Percentiles rank a stretch among this genome's conserved stretches.
Conservation (phyloP, 2,888 invertebrate genomes). For the Drosophila prostipennis region DNA sequence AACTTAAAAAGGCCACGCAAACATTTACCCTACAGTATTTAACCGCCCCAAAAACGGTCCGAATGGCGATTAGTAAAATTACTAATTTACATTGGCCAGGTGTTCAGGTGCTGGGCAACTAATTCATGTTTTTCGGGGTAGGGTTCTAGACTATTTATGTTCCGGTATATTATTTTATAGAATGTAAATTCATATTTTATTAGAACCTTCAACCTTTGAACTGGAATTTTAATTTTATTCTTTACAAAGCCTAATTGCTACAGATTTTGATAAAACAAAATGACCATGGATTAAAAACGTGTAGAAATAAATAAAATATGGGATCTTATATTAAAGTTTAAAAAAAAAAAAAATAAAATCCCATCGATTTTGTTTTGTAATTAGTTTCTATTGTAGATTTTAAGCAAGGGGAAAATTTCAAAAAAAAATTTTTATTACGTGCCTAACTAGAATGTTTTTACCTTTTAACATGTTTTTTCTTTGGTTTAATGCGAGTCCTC, state of each 20-base stretch:
- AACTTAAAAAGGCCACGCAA: conserved; percentile 11
- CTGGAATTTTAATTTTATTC: conserved; percentile 8
- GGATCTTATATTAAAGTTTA: too few relatives aligned
- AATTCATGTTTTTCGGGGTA: conserved; percentile 13
- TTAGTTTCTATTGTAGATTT: neutral
- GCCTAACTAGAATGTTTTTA: conserved; percentile 3
- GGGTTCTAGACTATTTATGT: conserved; percentile 5
- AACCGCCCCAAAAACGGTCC: conserved; percentile 3
- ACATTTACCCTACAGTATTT: conserved; percentile 16
- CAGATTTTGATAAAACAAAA: neutral
- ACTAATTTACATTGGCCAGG: conserved; percentile 40
- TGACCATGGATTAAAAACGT: neutral
- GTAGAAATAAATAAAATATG: too few relatives aligned
- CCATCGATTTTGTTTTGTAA: too few relatives aligned
- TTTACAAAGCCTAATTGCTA: neutral
- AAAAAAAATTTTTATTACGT: conserved; percentile 3
- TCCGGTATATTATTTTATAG: neutral
- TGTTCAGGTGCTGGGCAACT: conserved; percentile 21
- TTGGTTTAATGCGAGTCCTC: conserved; percentile 7
- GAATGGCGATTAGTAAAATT: conserved; percentile 40
- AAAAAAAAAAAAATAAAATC: too few relatives aligned
- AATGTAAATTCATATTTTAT: conserved; percentile 3
- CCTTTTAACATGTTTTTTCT: conserved; percentile 5
- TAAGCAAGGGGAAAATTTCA: neutral
- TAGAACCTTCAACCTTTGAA: neutral